Percentiles rank a stretch among this genome's conserved stretches.
Evolutionary conservation across 2,113 vertebrate species (phyloP).

Genomic region (Canis aureus): DNA sequence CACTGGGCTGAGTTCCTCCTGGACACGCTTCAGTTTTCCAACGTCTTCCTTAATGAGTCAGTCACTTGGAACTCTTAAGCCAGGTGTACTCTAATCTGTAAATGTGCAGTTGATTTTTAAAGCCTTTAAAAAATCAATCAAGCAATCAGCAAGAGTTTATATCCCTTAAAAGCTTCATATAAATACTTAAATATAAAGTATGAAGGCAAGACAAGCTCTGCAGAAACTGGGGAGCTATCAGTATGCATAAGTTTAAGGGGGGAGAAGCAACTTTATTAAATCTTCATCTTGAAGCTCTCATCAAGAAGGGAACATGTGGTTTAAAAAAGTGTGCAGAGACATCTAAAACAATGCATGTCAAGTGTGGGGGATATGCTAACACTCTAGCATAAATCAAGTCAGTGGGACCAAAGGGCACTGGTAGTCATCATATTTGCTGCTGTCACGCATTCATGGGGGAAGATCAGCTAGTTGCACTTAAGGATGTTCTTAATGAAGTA

Average conservation of each 20-base stretch:
- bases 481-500: background rate
- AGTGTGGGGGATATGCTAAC: background rate
- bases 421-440: background rate
- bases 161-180: constrained; percentile 70
- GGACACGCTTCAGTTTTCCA: background rate
- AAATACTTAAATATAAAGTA: constrained; percentile 72
- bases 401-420: background rate
- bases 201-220: constrained; percentile 64
- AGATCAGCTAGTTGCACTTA: background rate
- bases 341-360: background rate
- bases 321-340: background rate
- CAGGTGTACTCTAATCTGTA: constrained; percentile 66
- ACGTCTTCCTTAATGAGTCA: constrained; percentile 22
- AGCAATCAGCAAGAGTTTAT: constrained; percentile 78
- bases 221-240: constrained; percentile 16
- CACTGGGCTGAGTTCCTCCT: background rate
- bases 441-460: background rate
- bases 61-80: constrained; percentile 15
- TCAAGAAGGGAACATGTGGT: background rate
- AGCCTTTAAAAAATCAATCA: constrained; percentile 74
- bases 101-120: constrained; percentile 72
- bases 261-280: background rate
- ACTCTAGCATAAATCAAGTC: background rate
- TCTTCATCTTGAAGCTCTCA: background rate
- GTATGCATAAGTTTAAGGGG: background rate